A percentile compares a stretch with the other conserved stretches of the same genome.
Evolutionary conservation across 1,140 invertebrate species (phyloP).

Genomic region (Acarapis woodi): DNA sequence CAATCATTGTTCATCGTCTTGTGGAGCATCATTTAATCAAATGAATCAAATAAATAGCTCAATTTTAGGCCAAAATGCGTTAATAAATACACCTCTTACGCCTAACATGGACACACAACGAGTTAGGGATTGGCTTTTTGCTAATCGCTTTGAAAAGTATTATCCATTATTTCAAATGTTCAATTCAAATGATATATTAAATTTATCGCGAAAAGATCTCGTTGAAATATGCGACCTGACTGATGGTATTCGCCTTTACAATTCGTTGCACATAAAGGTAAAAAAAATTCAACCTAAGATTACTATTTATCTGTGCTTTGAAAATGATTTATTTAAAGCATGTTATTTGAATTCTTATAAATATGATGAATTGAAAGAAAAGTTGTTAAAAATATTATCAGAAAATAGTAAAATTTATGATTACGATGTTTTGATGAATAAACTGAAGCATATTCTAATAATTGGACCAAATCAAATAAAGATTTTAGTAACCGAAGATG

Average conservation of each 20-base stretch:
- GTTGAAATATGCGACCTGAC: slow-evolving; percentile 75
- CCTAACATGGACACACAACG: slow-evolving; percentile 33
- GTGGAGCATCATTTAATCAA: too few species aligned
- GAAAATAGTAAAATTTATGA: slow-evolving; percentile 2
- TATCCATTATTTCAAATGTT: slow-evolving; percentile 46
- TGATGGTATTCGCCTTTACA: slow-evolving; percentile 64
- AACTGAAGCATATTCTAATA: slow-evolving; percentile 5
- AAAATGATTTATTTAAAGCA: slow-evolving; percentile 11
- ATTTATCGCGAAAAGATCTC: slow-evolving; percentile 55
- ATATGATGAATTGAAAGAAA: slow-evolving; percentile 8
- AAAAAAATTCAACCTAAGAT: slow-evolving; percentile 14
- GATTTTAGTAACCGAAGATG: slow-evolving; percentile 11
- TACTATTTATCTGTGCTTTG: slow-evolving; percentile 10
- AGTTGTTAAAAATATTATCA: slow-evolving; percentile 6
- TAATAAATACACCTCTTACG: too few species aligned
- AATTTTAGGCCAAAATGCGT: too few species aligned
- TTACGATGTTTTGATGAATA: too few species aligned
- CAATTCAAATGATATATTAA: slow-evolving; percentile 49
- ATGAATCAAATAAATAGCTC: too few species aligned
- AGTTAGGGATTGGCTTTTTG: slow-evolving; percentile 45
- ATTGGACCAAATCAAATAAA: slow-evolving; percentile 8
- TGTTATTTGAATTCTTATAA: slow-evolving; percentile 11
- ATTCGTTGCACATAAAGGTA: slow-evolving; percentile 49
- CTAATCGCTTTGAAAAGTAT: slow-evolving; percentile 41
- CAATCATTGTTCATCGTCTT: too few species aligned